Percentiles rank a stretch among this genome's conserved stretches.
phyloP scores from a whole-genome alignment of 2,888 invertebrate species.

The Drosophila hamatofila region DNA sequence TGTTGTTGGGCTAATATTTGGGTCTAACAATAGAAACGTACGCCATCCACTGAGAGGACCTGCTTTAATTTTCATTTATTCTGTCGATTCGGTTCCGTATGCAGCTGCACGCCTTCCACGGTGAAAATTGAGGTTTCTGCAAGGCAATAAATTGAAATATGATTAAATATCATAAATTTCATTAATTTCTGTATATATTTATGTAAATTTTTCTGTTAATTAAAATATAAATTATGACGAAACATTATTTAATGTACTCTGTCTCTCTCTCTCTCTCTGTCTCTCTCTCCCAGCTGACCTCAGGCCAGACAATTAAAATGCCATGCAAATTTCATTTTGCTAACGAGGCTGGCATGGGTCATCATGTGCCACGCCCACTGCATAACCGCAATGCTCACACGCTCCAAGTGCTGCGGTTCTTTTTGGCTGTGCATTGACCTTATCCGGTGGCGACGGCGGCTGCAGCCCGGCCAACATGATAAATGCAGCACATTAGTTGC shows the following conservation, averaged over 20 bases:
- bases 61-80: constrained; percentile 86
- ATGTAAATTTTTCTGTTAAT: constrained; percentile 40
- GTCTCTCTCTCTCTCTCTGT: constrained; percentile 1
- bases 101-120: constrained; percentile 95
- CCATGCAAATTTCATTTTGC: constrained; percentile 45
- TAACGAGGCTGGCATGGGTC: background rate
- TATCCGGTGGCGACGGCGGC: constrained; percentile 28
- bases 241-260: constrained; percentile 43
- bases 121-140: constrained; percentile 97
- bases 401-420: constrained; percentile 39
- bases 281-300: background rate
- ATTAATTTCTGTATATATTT: too few species aligned
- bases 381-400: constrained; percentile 40
- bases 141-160: constrained; percentile 81
- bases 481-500: constrained; percentile 71
- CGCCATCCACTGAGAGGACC: constrained; percentile 85
- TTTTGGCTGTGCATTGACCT: constrained; percentile 62
- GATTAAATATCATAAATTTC: background rate
- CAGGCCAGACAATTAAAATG: constrained; percentile 53
- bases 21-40: constrained; percentile 85
- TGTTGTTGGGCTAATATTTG: constrained; percentile 27
- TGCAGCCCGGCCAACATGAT: constrained; percentile 24
- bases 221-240: constrained; percentile 49
- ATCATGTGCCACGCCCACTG: background rate
- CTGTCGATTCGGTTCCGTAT: constrained; percentile 89